These are phyloP conservation scores for Drosophila sordidula DNA, from an alignment of 2,888 invertebrate genomes.

Conservation along the genomic window DNA sequence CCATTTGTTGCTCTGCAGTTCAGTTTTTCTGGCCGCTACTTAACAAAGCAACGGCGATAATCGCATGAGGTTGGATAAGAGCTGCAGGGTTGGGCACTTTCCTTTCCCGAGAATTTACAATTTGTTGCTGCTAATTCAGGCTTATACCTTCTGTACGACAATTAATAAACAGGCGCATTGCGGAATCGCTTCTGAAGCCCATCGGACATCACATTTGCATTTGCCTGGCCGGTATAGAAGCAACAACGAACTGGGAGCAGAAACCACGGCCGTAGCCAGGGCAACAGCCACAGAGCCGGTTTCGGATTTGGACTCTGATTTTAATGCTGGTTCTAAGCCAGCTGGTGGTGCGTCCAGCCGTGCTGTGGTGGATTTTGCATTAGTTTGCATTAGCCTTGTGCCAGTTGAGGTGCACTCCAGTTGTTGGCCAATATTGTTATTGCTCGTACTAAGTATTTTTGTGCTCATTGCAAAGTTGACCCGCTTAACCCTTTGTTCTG, in stretches of 20 bases:
- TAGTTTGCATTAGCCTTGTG: conserved; percentile 64
- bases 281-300: conserved; percentile 8
- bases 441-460: conserved; percentile 52
- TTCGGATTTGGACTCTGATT: conserved; percentile 13
- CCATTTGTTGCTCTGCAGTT: conserved; percentile 32
- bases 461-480: conserved; percentile 61
- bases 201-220: conserved; percentile 57
- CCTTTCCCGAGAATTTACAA: conserved; percentile 18
- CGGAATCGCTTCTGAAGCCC: conserved; percentile 55
- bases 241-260: conserved; percentile 32
- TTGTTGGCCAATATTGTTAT: conserved; percentile 57
- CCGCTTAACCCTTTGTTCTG: conserved; percentile 24
- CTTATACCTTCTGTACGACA: conserved; percentile 41
- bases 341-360: conserved; percentile 38
- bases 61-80: conserved; percentile 50
- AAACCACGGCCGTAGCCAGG: conserved; percentile 5
- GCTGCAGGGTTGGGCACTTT: neutral
- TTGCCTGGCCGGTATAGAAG: conserved; percentile 37
- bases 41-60: conserved; percentile 48
- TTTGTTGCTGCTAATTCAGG: conserved; percentile 46
- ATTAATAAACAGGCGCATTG: conserved; percentile 49
- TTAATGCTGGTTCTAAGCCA: conserved; percentile 26
- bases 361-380: conserved; percentile 66
- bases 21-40: conserved; percentile 37
- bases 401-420: conserved; percentile 20